Evolutionary conservation across 2,113 vertebrate genomes (phyloP), one percentile per base, ranked within the genome.

Genomic region (Nesoenas mayeri): DNA sequence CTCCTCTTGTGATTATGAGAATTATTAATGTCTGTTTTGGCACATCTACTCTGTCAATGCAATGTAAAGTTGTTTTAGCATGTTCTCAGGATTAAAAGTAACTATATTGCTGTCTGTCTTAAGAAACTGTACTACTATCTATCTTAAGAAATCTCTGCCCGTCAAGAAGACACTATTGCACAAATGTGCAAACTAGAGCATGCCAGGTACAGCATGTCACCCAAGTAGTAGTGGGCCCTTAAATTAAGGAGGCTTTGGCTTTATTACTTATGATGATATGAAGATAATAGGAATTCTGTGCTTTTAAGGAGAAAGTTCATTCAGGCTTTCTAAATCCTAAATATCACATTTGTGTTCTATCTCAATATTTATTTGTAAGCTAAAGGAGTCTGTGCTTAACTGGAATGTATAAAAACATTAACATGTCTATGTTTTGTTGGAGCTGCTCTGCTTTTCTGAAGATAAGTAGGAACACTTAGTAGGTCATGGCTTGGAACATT

Each of bases 111-210:
- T 6, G 3, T 40, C 38, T 85, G 40, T 32, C 17, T 88, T 61
- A 65, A 42, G 25, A 54, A 65, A 42, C 32, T 31, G 25, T 56
- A 36, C 16, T 32, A 9, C 11, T 5, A 3, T 48, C n/a, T 85
- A n/a, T 36, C 17, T 88, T 61, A 61, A 56, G 47, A 78, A 86
- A 36, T 66, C 53, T 93, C 47, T 78, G 34, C 34, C 31, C 21
- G 24, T 62, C 34, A 67, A 44, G 50, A 67, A 78, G 8, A 12
- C 31, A 12, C 60, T 48, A 60, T 10, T 71, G 40, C 2, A 5
- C 2, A 2, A 74, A 32, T 0, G 2, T 7, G 10, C 15, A 34
- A 64, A 72, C 10, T 21, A 22, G 22, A 79, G 11, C 8, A 9
- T 56, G 26, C 29, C 38, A 60, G 3, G 54, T 72, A 26, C 11